Percentiles rank a stretch among this genome's conserved stretches.
Evolutionary conservation across 2,888 invertebrate genomes (phyloP).

Genomic region (Nasonovia ribisnigri): DNA sequence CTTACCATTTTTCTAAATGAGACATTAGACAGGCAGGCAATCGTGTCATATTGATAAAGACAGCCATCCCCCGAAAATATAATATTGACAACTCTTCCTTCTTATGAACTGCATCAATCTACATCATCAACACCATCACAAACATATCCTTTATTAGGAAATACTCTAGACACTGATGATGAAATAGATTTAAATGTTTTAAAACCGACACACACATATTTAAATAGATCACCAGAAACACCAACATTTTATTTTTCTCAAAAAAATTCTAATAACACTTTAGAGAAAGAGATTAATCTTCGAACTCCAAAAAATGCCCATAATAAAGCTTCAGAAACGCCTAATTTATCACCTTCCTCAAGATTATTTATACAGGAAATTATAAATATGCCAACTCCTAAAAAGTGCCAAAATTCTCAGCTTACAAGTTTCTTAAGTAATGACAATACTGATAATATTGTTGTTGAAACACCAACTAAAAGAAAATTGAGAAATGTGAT

Average conservation of each 20-base stretch:
- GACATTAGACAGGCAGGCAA: neutral
- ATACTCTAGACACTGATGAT: neutral
- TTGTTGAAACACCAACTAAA: neutral
- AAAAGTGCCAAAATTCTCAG: neutral
- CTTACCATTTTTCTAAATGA: conserved; percentile 4
- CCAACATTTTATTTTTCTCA: neutral
- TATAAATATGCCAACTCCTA: neutral
- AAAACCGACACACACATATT: neutral
- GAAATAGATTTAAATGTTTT: neutral
- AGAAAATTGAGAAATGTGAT: neutral
- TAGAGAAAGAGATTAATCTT: too few relatives aligned
- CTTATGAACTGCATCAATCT: too few relatives aligned
- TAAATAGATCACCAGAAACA: neutral
- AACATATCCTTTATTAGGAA: neutral
- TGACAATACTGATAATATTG: neutral
- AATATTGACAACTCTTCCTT: neutral
- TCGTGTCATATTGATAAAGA: conserved; percentile 5
- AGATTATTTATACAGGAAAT: neutral
- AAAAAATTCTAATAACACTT: too few relatives aligned
- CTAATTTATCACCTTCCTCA: conserved; percentile 1
- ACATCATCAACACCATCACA: neutral
- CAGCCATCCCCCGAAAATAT: neutral
- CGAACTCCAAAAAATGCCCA: too few relatives aligned
- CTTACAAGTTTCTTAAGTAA: neutral
- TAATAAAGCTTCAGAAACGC: neutral